phyloP scores from a whole-genome alignment of 1,140 invertebrate genomes.

The Leptinotarsa defecta region DNA sequence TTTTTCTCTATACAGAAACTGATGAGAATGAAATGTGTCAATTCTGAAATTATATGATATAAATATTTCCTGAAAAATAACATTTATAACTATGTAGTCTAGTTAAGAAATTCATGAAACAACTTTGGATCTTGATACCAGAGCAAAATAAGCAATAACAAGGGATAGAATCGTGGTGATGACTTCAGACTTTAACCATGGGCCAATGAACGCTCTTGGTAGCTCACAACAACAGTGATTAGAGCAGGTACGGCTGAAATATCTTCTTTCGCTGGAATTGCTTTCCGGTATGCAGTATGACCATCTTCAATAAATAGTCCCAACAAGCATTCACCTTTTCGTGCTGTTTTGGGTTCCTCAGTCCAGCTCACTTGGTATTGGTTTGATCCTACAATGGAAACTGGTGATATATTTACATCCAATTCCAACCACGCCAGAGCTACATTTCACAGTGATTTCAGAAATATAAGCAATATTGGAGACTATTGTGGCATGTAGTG shows the following conservation, averaged over 20 bases:
- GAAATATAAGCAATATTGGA: slow-evolving; percentile 80
- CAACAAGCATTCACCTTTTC: slow-evolving; percentile 78
- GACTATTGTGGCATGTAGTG: slow-evolving; percentile 87
- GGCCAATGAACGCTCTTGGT: slow-evolving; percentile 89
- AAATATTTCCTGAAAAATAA: slow-evolving; percentile 3
- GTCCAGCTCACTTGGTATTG: slow-evolving; percentile 86
- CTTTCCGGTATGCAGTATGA: slow-evolving; percentile 79
- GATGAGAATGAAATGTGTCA: neutral
- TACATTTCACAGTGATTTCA: slow-evolving; percentile 74
- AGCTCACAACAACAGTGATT: slow-evolving; percentile 74
- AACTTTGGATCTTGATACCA: slow-evolving; percentile 72
- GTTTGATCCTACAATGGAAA: slow-evolving; percentile 74
- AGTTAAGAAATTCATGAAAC: slow-evolving; percentile 33
- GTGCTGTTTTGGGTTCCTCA: slow-evolving; percentile 80
- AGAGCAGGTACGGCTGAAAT: slow-evolving; percentile 72
- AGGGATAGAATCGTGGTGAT: slow-evolving; percentile 79
- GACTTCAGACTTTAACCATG: slow-evolving; percentile 67
- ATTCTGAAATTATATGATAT: neutral
- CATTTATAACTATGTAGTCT: neutral
- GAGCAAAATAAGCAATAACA: slow-evolving; percentile 84
- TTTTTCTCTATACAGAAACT: neutral
- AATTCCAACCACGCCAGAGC: slow-evolving; percentile 71
- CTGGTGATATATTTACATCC: slow-evolving; percentile 77
- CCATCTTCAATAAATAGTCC: slow-evolving; percentile 90
- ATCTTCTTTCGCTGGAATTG: slow-evolving; percentile 71